Conservation (phyloP, 2,888 invertebrate species). For the Uropetala carovei region DNA sequence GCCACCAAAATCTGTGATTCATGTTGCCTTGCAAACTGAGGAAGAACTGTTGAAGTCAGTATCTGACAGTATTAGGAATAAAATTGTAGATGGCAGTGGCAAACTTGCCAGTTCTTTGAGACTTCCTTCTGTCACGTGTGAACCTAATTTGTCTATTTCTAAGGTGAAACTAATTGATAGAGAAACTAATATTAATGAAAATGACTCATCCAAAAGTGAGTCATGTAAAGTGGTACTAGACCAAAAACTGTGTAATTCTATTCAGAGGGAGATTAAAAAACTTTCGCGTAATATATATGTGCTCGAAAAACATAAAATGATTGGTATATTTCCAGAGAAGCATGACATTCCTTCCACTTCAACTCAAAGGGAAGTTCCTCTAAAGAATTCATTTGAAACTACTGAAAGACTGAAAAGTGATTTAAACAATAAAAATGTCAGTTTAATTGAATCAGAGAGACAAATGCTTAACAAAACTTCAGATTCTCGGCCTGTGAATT, state of each 20-base stretch:
- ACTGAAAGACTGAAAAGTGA: not conserved
- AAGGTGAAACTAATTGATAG: not conserved
- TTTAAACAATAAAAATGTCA: conserved; percentile 48
- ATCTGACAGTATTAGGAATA: not conserved
- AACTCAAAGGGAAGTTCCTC: not conserved
- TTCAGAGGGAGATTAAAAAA: conserved; percentile 41
- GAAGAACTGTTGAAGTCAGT: conserved; percentile 14
- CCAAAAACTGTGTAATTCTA: conserved; percentile 10
- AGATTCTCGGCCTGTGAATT: not conserved
- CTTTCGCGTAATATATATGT: conserved; percentile 13
- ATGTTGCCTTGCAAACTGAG: conserved; percentile 41
- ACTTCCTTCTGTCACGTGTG: not conserved
- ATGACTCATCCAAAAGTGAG: not conserved
- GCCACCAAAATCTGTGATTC: conserved; percentile 20
- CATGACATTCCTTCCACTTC: not conserved
- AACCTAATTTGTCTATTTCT: not conserved
- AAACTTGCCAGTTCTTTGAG: not conserved
- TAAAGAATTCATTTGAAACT: conserved; percentile 1
- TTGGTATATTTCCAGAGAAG: conserved; percentile 38
- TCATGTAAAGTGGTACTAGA: conserved; percentile 3
- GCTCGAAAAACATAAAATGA: conserved; percentile 50
- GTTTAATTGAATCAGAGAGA: not conserved
- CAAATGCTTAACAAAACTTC: conserved; percentile 22
- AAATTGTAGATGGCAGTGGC: not conserved
- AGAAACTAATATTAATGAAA: not conserved